phyloP scores from a whole-genome alignment of 1,140 invertebrate genomes.

The Bombus sylvicola region DNA sequence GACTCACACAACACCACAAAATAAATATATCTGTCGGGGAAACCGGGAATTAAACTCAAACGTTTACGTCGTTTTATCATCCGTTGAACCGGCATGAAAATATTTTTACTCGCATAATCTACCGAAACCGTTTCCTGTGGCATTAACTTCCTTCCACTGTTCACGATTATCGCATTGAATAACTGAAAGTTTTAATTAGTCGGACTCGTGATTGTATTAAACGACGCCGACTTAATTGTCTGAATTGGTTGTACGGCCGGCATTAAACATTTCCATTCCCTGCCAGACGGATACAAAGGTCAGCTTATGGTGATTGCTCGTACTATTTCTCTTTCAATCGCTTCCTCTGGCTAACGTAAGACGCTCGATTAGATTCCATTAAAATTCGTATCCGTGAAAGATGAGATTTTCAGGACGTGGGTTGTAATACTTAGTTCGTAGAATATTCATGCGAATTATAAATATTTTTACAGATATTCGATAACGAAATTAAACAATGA shows the following conservation, averaged over 20 bases:
- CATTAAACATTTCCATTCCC: slow-evolving; percentile 31
- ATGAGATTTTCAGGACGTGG: not conserved
- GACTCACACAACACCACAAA: too few species aligned
- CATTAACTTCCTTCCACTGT: not conserved
- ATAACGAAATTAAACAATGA: too few species aligned
- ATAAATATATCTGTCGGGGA: not conserved
- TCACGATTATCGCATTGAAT: slow-evolving; percentile 26
- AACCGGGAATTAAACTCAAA: not conserved
- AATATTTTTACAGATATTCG: not conserved
- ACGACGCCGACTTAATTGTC: slow-evolving; percentile 41
- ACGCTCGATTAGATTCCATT: not conserved
- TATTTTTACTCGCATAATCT: slow-evolving; percentile 20
- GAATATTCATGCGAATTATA: not conserved
- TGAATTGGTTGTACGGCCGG: slow-evolving; percentile 21
- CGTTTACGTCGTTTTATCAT: not conserved
- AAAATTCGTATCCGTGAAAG: not conserved
- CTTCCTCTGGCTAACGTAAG: not conserved
- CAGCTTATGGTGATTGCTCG: slow-evolving; percentile 7
- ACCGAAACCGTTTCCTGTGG: slow-evolving; percentile 17
- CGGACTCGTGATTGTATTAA: slow-evolving; percentile 28
- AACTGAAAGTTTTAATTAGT: slow-evolving; percentile 29
- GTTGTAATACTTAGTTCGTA: not conserved
- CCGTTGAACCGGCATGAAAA: not conserved
- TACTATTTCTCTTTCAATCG: not conserved
- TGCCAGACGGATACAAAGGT: slow-evolving; percentile 25